These are phyloP conservation scores for Oligia latruncula DNA, from an alignment of 2,888 invertebrate genomes.

Conservation along the genomic window DNA sequence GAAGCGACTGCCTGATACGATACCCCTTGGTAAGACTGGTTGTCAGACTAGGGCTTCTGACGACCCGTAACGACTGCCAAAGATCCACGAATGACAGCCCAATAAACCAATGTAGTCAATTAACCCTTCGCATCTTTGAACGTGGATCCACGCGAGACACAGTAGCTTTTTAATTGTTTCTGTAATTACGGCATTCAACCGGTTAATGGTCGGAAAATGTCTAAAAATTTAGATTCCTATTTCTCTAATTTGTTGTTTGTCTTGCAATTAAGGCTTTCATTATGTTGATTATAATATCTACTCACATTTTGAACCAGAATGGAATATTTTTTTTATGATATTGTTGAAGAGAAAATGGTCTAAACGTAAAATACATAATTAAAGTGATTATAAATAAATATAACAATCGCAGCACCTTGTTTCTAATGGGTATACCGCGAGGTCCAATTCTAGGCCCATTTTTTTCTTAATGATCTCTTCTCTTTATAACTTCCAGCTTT, in stretches of 20 bases:
- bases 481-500: not conserved
- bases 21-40: too few relatives aligned
- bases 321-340: not conserved
- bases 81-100: too few relatives aligned
- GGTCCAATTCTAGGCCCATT: not conserved
- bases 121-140: not conserved
- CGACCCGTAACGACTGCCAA: too few relatives aligned
- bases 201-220: not conserved
- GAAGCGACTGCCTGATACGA: too few relatives aligned
- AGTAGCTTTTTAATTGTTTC: not conserved
- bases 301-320: not conserved
- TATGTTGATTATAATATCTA: not conserved
- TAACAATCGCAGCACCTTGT: not conserved
- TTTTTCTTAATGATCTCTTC: not conserved
- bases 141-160: not conserved
- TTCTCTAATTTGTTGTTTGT: not conserved
- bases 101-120: not conserved
- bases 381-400: slow-evolving; percentile 7
- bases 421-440: not conserved
- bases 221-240: not conserved
- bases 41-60: too few relatives aligned
- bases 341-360: not conserved
- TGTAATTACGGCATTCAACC: not conserved
- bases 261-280: slow-evolving; percentile 9
- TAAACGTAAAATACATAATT: not conserved